Evolutionary conservation across 2,797 vertebrate genomes (phyloP), one percentile per base, ranked within the genome.

Genomic region (Fistularia tabacaria): DNA sequence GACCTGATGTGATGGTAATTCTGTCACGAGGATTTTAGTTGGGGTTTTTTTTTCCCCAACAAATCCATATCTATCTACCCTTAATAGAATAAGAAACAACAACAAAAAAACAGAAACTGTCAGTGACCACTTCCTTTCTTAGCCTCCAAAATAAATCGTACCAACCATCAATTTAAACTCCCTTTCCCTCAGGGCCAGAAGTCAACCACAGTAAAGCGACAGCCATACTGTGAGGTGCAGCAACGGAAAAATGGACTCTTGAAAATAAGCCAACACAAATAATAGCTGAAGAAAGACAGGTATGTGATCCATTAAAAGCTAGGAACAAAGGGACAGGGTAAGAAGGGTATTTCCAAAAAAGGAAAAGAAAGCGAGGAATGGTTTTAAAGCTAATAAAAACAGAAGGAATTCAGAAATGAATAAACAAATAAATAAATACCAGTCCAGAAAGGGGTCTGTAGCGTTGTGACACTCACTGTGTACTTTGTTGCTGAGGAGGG

Each of bases 401-500:
- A 80, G 62, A 87, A 76, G 74, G 75, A 62, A 80, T 63, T 79
- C 60, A 74, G 65, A 83, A 87, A 89, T 83, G 76, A 89, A 87
- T 77, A 83, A 86, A 85, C 80, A 87, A 87, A 89, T 85, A 88
- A 92, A 90, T 91, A 92, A 91, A 91, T 92, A 92, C 91, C 91
- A 90, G 89, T 92, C 87, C 85, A 91, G 91, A 90, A 90, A 92
- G 84, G 89, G 88, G 86, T 92, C 90, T 73, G 89, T 81, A 85
- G 86, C 83, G 87, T 86, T 87, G 84, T 90, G 88, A 89, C 78
- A 87, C 84, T 91, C 90, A 90, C 88, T 90, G 89, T 90, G 86
- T 87, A 91, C 90, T 87, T 90, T 92, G 85, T 90, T 88, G 83
- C 91, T 92, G 91, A 91, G 89, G 90, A 92, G 87, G 90, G 87